Evolutionary conservation across 2,888 invertebrate genomes (phyloP), one percentile per base, ranked within the genome.

Genomic region (Nephrotoma flavescens): DNA sequence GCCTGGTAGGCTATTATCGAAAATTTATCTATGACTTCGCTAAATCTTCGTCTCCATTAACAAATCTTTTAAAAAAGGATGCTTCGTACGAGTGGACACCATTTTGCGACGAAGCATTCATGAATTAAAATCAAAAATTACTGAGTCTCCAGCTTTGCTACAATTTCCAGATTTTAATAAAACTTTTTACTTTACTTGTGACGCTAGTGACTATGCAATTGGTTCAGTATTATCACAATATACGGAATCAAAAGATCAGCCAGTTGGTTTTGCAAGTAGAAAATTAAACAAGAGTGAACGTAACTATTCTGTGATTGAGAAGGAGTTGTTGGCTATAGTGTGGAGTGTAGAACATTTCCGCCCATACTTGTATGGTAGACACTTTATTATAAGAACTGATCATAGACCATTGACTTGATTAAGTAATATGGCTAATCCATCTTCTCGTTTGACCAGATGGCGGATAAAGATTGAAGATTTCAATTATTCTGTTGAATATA

Each of bases 111-210:
- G 45, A 86, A 86, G 42, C 85, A 7, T 4, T 47, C 11, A 12
- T 11, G 47, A 47, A 47, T 47, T 47, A 47, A 47, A 47, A 47
- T 9, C 47, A 47, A 47, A 47, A 83, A 87, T 41, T 83, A 86
- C 47, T 47, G 47, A 47, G 9, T 47, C 47, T 47, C 89, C 89
- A 42, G 90, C 90, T 0, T 88, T 91, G 11, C 86, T 91, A 42
- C 89, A 90, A 87, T 91, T 90, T 84, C 90, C 90, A 2, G 90
- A 90, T 87, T 91, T 91, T 86, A 85, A 87, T 0, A 87, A 89
- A 87, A 87, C 87, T 6, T 90, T 90, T 85, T 87, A 88, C 3
- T 12, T 90, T 6, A 89, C 90, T 1, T 89, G 89, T 0, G 90
- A 90, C 42, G 90, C 90, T 0, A 88, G 88, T 6, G 87, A 89